A percentile compares a stretch with the other conserved stretches of the same genome.
phyloP scores from a whole-genome alignment of 2,113 vertebrate species.

The Macheiramphus alcinus region DNA sequence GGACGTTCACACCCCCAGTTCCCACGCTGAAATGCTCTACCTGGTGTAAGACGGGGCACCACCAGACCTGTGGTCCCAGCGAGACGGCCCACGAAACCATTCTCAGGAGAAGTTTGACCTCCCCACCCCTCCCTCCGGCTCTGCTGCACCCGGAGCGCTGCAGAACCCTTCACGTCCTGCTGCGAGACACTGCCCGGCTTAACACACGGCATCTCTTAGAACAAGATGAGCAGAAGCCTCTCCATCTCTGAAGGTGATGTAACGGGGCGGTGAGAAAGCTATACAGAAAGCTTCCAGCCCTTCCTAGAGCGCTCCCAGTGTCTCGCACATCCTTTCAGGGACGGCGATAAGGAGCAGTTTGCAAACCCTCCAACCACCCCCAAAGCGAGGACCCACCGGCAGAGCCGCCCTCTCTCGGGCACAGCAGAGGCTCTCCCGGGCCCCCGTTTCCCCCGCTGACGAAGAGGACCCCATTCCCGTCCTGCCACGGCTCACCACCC shows the following conservation, averaged over 20 bases:
- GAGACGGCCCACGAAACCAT: background rate
- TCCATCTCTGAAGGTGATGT: background rate
- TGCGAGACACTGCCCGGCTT: background rate
- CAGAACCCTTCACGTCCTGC: background rate
- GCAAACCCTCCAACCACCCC: background rate
- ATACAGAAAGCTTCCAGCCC: background rate
- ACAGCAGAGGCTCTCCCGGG: background rate
- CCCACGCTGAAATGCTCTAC: background rate
- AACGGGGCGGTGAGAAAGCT: background rate
- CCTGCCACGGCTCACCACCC: background rate
- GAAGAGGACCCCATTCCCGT: rapidly evolving
- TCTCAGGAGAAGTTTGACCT: background rate
- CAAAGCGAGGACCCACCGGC: rapidly evolving
- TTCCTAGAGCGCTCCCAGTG: background rate
- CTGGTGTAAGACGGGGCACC: background rate
- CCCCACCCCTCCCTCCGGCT: background rate
- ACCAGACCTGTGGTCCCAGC: background rate
- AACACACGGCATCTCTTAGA: background rate
- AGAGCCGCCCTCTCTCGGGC: rapidly evolving
- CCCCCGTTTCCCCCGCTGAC: rapidly evolving
- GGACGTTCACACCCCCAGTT: background rate
- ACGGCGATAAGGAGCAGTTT: background rate
- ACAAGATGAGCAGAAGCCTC: background rate
- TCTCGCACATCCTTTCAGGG: background rate
- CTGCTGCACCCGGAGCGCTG: background rate